A percentile compares a stretch with the other conserved stretches of the same genome.
phyloP scores from a whole-genome alignment of 2,888 invertebrate species.

The Clusia tigrina region DNA sequence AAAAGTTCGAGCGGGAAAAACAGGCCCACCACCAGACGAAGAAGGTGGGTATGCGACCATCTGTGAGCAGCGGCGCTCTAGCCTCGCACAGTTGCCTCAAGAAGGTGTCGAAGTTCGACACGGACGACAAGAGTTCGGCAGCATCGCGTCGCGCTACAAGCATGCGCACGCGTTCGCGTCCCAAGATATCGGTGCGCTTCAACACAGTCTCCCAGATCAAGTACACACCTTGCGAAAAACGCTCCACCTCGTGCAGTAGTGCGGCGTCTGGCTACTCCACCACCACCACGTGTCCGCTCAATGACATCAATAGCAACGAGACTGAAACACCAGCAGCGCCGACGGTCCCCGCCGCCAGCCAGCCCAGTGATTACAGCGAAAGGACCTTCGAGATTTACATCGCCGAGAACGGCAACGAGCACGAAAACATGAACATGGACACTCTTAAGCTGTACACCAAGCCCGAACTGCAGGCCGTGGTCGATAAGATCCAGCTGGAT shows the following conservation, averaged over 20 bases:
- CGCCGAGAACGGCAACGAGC: slow-evolving; percentile 70
- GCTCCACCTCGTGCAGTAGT: slow-evolving; percentile 38
- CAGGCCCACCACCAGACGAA: slow-evolving; percentile 51
- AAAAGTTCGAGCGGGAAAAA: slow-evolving; percentile 71
- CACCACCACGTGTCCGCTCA: slow-evolving; percentile 40
- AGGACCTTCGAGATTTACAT: slow-evolving; percentile 71
- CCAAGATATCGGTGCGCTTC: slow-evolving; percentile 64
- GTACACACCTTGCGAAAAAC: slow-evolving; percentile 58
- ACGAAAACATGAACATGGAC: slow-evolving; percentile 69
- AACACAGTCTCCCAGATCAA: slow-evolving; percentile 63
- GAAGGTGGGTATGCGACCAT: slow-evolving; percentile 56
- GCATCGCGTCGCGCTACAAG: slow-evolving; percentile 75
- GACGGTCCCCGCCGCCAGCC: slow-evolving; percentile 46
- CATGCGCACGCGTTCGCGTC: slow-evolving; percentile 67
- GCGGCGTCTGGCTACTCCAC: slow-evolving; percentile 27
- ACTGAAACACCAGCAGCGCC: slow-evolving; percentile 23
- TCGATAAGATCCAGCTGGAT: slow-evolving; percentile 59
- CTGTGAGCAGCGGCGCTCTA: slow-evolving; percentile 59
- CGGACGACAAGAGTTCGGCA: slow-evolving; percentile 61
- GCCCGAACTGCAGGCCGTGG: slow-evolving; percentile 55
- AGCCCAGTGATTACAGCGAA: slow-evolving; percentile 64
- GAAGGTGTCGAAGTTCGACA: slow-evolving; percentile 60
- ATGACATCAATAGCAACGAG: slow-evolving; percentile 45
- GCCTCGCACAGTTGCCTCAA: slow-evolving; percentile 59
- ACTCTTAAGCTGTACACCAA: slow-evolving; percentile 69